Conservation (phyloP, 1,140 invertebrate species). For the Kradibia gibbosae region DNA sequence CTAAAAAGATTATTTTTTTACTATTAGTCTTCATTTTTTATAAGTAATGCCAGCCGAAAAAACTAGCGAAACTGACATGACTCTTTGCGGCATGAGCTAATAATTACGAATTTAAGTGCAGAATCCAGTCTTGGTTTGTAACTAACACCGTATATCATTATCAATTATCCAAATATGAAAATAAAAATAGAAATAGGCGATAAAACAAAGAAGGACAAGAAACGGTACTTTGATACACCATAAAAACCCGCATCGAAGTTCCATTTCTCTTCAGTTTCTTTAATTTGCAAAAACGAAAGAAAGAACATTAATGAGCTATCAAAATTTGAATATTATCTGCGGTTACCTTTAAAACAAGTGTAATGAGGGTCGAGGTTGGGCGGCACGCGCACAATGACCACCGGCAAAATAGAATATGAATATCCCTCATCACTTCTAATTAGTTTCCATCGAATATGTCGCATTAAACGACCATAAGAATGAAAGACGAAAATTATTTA, state of each 20-base stretch:
- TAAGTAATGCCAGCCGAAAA: no score
- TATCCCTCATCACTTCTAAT: not conserved
- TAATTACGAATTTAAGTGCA: no score
- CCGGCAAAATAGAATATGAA: not conserved
- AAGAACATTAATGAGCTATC: not conserved
- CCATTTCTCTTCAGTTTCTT: not conserved
- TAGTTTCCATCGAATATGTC: not conserved
- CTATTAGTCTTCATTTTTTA: no score
- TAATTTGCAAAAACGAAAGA: constrained; percentile 12
- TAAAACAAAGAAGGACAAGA: constrained; percentile 23
- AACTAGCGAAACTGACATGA: no score
- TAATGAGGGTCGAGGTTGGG: not conserved
- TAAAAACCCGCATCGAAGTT: not conserved
- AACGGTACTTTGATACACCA: constrained; percentile 9
- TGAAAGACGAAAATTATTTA: not conserved
- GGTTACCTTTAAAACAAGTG: not conserved
- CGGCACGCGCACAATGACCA: not conserved
- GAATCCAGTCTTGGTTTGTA: no score
- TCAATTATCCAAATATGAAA: not conserved
- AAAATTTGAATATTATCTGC: constrained; percentile 12
- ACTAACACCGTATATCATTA: no score
- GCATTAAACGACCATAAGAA: not conserved
- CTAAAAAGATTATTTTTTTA: no score
- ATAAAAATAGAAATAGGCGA: constrained; percentile 7
- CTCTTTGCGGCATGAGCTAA: no score